These are phyloP conservation scores for Pangasianodon hypophthalmus DNA, from an alignment of 2,113 vertebrate genomes.

Conservation along the genomic window DNA sequence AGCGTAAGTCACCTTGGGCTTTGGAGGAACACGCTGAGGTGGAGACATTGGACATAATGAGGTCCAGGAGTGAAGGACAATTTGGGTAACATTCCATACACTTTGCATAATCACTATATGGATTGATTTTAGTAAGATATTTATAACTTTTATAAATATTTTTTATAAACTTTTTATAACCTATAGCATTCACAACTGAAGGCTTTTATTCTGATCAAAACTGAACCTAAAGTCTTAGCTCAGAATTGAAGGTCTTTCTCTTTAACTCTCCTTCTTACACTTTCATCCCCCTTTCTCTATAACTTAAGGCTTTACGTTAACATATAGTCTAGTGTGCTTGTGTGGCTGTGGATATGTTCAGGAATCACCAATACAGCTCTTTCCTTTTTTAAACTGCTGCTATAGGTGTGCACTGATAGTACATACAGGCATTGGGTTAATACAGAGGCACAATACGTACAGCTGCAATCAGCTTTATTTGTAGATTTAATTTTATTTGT, in stretches of 20 bases:
- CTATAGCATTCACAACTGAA: constrained; percentile 20
- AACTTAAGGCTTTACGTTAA: background rate
- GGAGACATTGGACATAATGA: constrained; percentile 36
- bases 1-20: constrained; percentile 66
- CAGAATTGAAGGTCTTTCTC: background rate
- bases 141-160: too few species aligned
- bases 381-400: background rate
- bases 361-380: background rate
- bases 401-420: background rate
- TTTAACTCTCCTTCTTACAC: background rate
- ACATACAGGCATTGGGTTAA: background rate
- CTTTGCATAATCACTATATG: constrained; percentile 42
- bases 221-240: background rate
- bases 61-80: constrained; percentile 38
- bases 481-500: constrained; percentile 18
- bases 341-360: background rate
- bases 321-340: background rate
- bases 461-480: background rate
- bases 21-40: constrained; percentile 19
- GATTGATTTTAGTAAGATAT: constrained; percentile 41
- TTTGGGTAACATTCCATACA: constrained; percentile 52
- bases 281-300: background rate
- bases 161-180: constrained; percentile 34
- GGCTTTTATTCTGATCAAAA: constrained; percentile 35
- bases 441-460: background rate